Conservation (phyloP, 1,140 invertebrate species). For the Campoletis sonorensis region DNA sequence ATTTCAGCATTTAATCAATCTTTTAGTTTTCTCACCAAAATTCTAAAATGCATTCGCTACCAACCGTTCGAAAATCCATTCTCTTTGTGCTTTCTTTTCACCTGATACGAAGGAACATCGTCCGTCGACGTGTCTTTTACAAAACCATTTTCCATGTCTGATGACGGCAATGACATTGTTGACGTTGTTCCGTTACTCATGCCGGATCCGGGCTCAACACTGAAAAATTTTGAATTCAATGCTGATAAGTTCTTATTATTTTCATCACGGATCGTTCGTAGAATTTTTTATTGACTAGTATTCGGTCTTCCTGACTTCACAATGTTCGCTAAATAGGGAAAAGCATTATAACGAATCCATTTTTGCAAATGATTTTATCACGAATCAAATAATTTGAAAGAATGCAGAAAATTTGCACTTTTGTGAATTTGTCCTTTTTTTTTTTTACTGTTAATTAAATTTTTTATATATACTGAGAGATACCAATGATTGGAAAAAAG, state of each 20-base stretch:
- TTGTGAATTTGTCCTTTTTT: no score
- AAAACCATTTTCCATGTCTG: neutral
- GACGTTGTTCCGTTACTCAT: neutral
- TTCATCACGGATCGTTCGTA: neutral
- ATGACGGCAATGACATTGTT: neutral
- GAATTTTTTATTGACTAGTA: slow-evolving; percentile 22
- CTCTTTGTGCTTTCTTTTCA: neutral
- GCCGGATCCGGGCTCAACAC: slow-evolving; percentile 24
- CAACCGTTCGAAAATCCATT: neutral
- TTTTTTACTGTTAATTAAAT: no score
- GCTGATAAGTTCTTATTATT: no score
- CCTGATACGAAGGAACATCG: neutral
- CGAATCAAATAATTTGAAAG: no score
- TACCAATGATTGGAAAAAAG: no score
- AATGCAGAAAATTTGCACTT: no score
- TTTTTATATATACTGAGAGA: no score
- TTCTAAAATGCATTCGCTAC: neutral
- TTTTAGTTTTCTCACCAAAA: neutral
- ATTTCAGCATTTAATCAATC: neutral
- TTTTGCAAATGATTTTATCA: no score
- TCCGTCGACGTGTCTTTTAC: neutral
- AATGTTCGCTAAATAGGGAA: no score
- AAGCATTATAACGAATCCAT: no score
- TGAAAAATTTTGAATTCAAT: neutral
- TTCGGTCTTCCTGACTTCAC: no score